Conservation (phyloP, 2,113 vertebrate species). For the Sapayoa aenigma region DNA sequence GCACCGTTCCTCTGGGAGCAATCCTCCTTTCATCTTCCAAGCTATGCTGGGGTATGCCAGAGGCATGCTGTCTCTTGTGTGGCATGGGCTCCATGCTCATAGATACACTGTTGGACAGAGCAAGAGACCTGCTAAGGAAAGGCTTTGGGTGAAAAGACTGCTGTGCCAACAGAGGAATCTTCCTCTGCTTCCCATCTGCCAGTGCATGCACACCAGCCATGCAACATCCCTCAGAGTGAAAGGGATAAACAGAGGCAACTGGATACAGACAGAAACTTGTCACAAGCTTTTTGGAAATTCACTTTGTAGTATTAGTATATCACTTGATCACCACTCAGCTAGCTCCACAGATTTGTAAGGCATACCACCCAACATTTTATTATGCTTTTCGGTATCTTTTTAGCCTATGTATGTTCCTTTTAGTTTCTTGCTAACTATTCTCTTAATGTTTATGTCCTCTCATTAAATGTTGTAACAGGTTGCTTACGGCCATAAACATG, state of each 20-base stretch:
- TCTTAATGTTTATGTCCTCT: neutral
- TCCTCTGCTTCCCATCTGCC: neutral
- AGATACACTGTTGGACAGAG: neutral
- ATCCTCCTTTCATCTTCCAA: neutral
- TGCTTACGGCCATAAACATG: neutral
- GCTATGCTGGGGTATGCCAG: neutral
- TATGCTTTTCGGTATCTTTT: neutral
- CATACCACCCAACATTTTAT: neutral
- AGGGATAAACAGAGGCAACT: neutral
- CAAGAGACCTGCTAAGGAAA: neutral
- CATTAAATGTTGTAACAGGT: neutral
- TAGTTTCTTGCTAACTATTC: neutral
- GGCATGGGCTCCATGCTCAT: neutral
- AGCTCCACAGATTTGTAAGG: neutral
- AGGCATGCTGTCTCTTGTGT: neutral
- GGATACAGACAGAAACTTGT: neutral
- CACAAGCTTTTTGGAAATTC: neutral
- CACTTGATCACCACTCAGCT: neutral
- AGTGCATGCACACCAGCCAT: fast-evolving
- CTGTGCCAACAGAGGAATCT: neutral
- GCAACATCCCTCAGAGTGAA: neutral
- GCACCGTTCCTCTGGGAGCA: neutral
- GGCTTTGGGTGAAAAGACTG: neutral
- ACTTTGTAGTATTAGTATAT: neutral
- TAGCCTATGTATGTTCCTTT: too few relatives aligned